Evolutionary conservation across 1,140 invertebrate species (phyloP), one percentile per base, ranked within the genome.

Genomic region (Calephelis nemesis): DNA sequence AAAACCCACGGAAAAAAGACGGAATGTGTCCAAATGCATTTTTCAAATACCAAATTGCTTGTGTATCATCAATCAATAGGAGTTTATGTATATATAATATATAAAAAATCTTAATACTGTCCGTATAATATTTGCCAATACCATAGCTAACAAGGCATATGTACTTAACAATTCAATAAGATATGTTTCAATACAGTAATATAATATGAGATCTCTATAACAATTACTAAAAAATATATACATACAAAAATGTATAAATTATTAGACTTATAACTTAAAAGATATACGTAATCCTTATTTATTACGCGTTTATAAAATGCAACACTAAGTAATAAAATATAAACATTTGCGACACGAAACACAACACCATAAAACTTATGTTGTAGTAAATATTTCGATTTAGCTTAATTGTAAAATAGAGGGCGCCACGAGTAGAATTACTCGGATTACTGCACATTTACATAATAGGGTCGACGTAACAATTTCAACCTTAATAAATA

Each of bases 171-270:
- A 45, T 45, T 45, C 8, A 45, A 45, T 6, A 45, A 58, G 54
- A 58, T 58, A 58, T 58, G 30, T 58, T 58, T 2, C 19, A 58
- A 58, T 58, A 58, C 54, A 58, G 12, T 15, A 19, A 58, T 30
- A 58, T 58, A 30, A 30, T 30, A 58, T 58, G 54, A 58, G 54
- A 58, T 58, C 52, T 54, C 54, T 58, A 58, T 58, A 58, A 58
- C 54, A 58, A 58, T 58, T 58, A 58, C 30, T 39, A 58, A 12
- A 58, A 19, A 30, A 30, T 30, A 54, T 19, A 54, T 30, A 58
- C 54, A 58, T 58, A 12, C 19, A 12, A 58, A 39, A 58, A 58
- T 30, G 10, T 19, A 58, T 58, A 13, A 5, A 30, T 0, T 19
- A 52, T 15, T 12, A 58, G 54, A 58, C 54, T 58, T 58, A 58